phyloP scores from a whole-genome alignment of 1,140 invertebrate genomes.

The Drosophila oshimai region DNA sequence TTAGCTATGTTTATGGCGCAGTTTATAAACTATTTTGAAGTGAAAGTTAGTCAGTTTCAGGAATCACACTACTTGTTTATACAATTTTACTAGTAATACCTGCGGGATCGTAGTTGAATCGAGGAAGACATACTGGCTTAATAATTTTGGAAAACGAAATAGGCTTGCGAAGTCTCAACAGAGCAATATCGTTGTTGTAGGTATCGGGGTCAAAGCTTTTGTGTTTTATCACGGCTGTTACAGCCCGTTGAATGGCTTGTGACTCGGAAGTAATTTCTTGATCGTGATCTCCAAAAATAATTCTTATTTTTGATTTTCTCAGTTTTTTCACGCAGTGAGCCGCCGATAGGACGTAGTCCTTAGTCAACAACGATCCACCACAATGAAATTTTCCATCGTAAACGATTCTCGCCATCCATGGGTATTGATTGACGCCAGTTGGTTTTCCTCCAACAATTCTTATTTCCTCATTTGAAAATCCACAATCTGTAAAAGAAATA shows the following conservation, averaged over 20 bases:
- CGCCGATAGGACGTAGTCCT: slow-evolving; percentile 87
- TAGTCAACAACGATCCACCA: slow-evolving; percentile 92
- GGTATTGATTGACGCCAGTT: slow-evolving; percentile 91
- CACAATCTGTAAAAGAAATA: slow-evolving; percentile 85
- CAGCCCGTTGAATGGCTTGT: slow-evolving; percentile 89
- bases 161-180: slow-evolving; percentile 89
- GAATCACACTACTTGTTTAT: too few species aligned
- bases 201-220: slow-evolving; percentile 91
- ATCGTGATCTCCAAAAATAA: slow-evolving; percentile 92
- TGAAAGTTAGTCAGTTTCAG: too few species aligned
- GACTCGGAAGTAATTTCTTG: slow-evolving; percentile 90
- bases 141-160: slow-evolving; percentile 91
- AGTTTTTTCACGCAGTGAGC: slow-evolving; percentile 89
- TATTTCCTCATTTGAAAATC: slow-evolving; percentile 88
- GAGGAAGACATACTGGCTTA: slow-evolving; percentile 90
- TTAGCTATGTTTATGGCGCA: too few species aligned
- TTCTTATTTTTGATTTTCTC: slow-evolving; percentile 89
- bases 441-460: slow-evolving; percentile 88
- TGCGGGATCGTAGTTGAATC: slow-evolving; percentile 87
- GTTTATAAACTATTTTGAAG: too few species aligned
- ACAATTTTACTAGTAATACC: too few species aligned
- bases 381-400: slow-evolving; percentile 95
- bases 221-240: slow-evolving; percentile 90
- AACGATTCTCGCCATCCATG: slow-evolving; percentile 90
- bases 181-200: slow-evolving; percentile 93